Evolutionary conservation across 2,797 vertebrate species (phyloP).

Genomic region (Bucorvus abyssinicus): DNA sequence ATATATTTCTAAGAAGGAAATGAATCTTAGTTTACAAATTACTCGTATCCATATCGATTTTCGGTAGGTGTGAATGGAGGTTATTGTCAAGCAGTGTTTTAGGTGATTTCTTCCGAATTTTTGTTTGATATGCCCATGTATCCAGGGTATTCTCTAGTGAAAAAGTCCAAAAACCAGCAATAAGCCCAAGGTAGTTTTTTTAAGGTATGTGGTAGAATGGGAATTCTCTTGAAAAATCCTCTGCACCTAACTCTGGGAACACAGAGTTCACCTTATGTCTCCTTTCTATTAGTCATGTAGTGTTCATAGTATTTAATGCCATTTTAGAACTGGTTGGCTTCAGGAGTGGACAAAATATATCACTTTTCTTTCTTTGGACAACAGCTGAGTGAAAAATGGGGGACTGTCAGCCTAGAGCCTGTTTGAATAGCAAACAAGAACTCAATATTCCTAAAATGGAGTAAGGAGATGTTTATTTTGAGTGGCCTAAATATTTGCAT

Average conservation of each 20-base stretch:
- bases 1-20: constrained; percentile 1
- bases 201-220: not conserved
- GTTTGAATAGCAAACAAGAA: constrained; percentile 1
- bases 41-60: not conserved
- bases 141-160: constrained; percentile 37
- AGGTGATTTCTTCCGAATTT: not conserved
- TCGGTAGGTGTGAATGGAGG: constrained; percentile 41
- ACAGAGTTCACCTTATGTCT: constrained; percentile 1
- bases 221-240: constrained; percentile 6
- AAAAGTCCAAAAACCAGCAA: constrained; percentile 42
- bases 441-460: not conserved
- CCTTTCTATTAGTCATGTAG: not conserved
- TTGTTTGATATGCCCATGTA: not conserved
- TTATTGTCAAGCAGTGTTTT: constrained; percentile 32
- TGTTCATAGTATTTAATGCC: not conserved
- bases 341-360: not conserved
- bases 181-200: constrained; percentile 36
- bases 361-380: not conserved
- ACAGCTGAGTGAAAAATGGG: not conserved
- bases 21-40: constrained; percentile 5
- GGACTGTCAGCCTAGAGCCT: not conserved
- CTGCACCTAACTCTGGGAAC: not conserved
- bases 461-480: not conserved
- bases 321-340: not conserved
- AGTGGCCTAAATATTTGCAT: constrained; percentile 32